Conservation (phyloP, 2,888 invertebrate species). For the Xestia rhomboidea region DNA sequence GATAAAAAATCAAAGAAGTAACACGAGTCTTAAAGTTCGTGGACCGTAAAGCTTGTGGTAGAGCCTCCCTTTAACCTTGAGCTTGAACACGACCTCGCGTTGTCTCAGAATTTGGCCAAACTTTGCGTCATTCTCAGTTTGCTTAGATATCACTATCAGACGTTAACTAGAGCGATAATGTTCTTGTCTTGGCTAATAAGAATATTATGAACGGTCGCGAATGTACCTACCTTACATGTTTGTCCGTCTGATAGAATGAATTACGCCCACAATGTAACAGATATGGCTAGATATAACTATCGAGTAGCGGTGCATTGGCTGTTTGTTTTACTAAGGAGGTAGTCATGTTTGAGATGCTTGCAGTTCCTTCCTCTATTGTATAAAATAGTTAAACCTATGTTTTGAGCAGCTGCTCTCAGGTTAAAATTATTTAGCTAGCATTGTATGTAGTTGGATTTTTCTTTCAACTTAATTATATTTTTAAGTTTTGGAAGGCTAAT, state of each 20-base stretch:
- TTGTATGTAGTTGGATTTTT: neutral
- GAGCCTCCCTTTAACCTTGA: constrained; percentile 58
- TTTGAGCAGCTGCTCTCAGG: neutral
- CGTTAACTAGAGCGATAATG: constrained; percentile 56
- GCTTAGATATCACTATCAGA: constrained; percentile 47
- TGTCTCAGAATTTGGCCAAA: constrained; percentile 42
- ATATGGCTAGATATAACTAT: constrained; percentile 15
- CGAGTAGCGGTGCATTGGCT: constrained; percentile 31
- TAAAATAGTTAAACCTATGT: neutral
- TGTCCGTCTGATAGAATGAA: constrained; percentile 32
- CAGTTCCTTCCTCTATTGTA: neutral
- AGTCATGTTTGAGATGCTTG: neutral
- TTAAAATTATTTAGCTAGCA: neutral
- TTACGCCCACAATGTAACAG: constrained; percentile 53
- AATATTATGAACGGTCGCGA: constrained; percentile 18
- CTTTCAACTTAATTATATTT: neutral
- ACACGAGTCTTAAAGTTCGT: constrained; percentile 37
- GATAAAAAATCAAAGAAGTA: neutral
- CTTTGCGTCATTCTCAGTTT: constrained; percentile 57
- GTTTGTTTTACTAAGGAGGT: constrained; percentile 17
- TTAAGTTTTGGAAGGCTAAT: neutral
- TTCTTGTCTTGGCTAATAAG: constrained; percentile 46
- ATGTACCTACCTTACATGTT: constrained; percentile 12
- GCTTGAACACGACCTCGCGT: constrained; percentile 54
- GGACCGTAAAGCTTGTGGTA: constrained; percentile 61